Evolutionary conservation across 2,113 vertebrate genomes (phyloP), one percentile per base, ranked within the genome.

Genomic region (Megatriorchis doriae): DNA sequence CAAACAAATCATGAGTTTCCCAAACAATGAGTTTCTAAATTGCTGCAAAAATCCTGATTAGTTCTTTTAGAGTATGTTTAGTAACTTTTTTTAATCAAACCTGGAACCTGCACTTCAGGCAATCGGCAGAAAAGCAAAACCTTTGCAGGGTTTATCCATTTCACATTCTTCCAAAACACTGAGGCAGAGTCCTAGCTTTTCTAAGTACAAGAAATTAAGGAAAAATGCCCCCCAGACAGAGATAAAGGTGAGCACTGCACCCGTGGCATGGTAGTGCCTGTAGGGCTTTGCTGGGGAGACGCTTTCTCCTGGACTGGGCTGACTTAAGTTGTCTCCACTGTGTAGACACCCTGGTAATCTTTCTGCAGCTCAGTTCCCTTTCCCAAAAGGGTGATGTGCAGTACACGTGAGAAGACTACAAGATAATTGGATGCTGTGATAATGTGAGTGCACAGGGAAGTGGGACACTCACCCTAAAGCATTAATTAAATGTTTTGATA

Each of bases 401-500:
- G 45, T 18, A 27, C 3, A 3, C 2, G 13, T 88, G 87, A 77
- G 78, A 55, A 79, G 81, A 34, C 77, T 56, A 22, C 40, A 27
- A 32, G 81, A 18, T 72, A 85, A 85, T 86, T 80, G 21, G 62
- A 74, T 92, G 63, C 79, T 52, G 77, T 19, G 90, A 83, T 86
- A 88, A 74, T n/a, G 47, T 40, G 86, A 90, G 84, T 16, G 4
- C 66, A n/a, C 8, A 6, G 65, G 36, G 45, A 91, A 55, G 66
- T 36, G 79, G 66, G 38, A 93, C 81, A 81, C 59, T 93, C 77
- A 42, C 29, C 67, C 90, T 58, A 50, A 92, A 95, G 86, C 92
- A 40, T 78, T 93, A 83, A 94, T 93, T 88, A 94, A 92, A 87
- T 71, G 63, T 85, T 90, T 88, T 88, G 81, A 86, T 83, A 26